Base-by-base conservation (phyloP, 1,140 invertebrate species). In the Pseudomyrmex sp. region DNA sequence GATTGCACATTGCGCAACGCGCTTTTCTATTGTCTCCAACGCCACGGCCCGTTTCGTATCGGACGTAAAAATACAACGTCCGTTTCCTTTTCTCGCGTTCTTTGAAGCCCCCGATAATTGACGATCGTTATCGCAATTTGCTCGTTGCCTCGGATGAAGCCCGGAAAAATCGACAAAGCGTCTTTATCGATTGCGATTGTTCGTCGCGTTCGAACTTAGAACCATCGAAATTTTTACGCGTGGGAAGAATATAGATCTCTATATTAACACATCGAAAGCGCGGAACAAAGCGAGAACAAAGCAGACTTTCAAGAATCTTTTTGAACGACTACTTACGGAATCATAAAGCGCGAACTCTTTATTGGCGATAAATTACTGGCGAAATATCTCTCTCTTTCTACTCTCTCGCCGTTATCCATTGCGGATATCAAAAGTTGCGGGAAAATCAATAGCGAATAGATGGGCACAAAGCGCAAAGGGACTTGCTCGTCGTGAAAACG, bases 1-100 rank as follows among this genome's bases (percentile, higher is more conserved):
- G 75, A 79, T 85, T 86, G 85, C 85, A 74, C 84, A 70, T 63
- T 61, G 68, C 12, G 46, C 48, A 68, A 65, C 54, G 63, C 26
- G 50, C 58, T 52, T 69, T 62, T 35, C 83, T 23, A 85, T 85
- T 83, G 82, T 84, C 74, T 88, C 50, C 68, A 46, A 48, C 65
- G 66, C 18, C 18, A 18, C 35, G 48, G 35, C 65, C 68, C 26
- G 52, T 58, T 58, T 58, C 48, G 72, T 59, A 77, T 35, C 5
- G 35, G 35, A 35, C 35, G 13, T 52, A 52, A 83, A 77, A 77
- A 83, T 83, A 66, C 20, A 83, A 83, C 44, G 73, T 68, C 44
- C 73, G 62, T 76, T 82, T 75, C 69, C 70, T 68, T 72, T 63
- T 50, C 52, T 15, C 48, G 48, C n/a, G 18, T 77, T 76, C 50